Conservation (phyloP, 2,113 vertebrate genomes). For the Saccopteryx leptura region DNA sequence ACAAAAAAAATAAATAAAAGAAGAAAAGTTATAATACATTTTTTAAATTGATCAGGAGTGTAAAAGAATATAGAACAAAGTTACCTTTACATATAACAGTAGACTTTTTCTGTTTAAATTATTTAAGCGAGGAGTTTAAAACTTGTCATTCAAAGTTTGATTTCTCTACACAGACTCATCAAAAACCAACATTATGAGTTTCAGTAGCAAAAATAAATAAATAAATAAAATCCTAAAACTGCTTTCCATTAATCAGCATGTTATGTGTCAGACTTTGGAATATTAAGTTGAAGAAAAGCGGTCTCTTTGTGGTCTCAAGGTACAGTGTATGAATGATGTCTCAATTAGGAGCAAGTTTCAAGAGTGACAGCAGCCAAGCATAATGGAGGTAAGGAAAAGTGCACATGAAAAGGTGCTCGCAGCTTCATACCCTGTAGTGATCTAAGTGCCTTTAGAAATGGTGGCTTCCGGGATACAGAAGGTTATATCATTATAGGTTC, state of each 20-base stretch:
- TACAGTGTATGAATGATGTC: not conserved
- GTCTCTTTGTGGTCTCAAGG: not conserved
- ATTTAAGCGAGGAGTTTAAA: slow-evolving; percentile 5
- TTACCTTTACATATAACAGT: not conserved
- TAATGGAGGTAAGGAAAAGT: not conserved
- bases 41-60: not conserved
- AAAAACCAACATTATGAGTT: not conserved
- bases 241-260: not conserved
- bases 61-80: not conserved
- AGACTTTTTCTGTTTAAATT: slow-evolving; percentile 2
- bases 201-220: not conserved
- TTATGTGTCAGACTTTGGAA: not conserved
- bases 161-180: not conserved
- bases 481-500: not conserved
- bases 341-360: not conserved
- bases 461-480: not conserved
- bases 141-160: not conserved
- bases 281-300: not conserved
- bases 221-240: not conserved
- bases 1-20: too few species aligned
- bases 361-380: not conserved
- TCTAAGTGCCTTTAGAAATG: too few species aligned
- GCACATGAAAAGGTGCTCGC: not conserved
- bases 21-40: not conserved
- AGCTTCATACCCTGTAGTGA: not conserved